Conservation (phyloP, 2,888 invertebrate species). For the Mesoligia furuncula region DNA sequence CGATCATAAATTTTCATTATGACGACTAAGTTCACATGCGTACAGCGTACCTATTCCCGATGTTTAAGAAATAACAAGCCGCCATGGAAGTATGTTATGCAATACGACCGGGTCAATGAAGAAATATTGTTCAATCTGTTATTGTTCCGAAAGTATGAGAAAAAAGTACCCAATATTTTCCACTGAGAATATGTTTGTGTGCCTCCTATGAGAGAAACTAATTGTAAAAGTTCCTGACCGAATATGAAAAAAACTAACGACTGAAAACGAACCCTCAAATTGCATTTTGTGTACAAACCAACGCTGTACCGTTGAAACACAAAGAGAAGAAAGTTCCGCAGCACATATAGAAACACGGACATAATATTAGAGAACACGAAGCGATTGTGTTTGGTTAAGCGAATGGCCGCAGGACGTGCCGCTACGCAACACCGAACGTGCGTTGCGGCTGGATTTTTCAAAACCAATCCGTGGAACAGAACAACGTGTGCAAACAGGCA, state of each 20-base stretch:
- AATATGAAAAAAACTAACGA: constrained; percentile 1
- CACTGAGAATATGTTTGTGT: not conserved
- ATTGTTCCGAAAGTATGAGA: not conserved
- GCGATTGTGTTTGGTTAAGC: constrained; percentile 61
- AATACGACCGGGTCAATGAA: constrained; percentile 20
- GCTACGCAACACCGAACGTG: constrained; percentile 61
- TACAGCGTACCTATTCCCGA: constrained; percentile 34
- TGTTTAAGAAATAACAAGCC: constrained; percentile 46
- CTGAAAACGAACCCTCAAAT: constrained; percentile 17
- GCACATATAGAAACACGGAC: constrained; percentile 27
- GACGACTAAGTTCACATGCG: constrained; percentile 45
- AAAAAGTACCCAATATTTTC: not conserved
- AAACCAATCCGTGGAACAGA: constrained; percentile 61
- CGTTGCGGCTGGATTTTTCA: constrained; percentile 57
- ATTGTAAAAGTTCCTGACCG: not conserved
- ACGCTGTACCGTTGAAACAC: constrained; percentile 4
- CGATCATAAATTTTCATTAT: constrained; percentile 64
- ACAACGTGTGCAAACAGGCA: constrained; percentile 64
- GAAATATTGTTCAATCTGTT: constrained; percentile 15
- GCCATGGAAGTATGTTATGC: constrained; percentile 29
- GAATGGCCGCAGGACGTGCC: constrained; percentile 62
- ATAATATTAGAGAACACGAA: constrained; percentile 53
- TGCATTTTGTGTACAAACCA: constrained; percentile 22
- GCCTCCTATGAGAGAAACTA: not conserved
- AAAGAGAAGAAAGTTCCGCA: constrained; percentile 27